A percentile compares a stretch with the other conserved stretches of the same genome.
These are phyloP conservation scores for Anarhynchus alexandrinus DNA, from an alignment of 2,113 vertebrate genomes.

Conservation along the genomic window DNA sequence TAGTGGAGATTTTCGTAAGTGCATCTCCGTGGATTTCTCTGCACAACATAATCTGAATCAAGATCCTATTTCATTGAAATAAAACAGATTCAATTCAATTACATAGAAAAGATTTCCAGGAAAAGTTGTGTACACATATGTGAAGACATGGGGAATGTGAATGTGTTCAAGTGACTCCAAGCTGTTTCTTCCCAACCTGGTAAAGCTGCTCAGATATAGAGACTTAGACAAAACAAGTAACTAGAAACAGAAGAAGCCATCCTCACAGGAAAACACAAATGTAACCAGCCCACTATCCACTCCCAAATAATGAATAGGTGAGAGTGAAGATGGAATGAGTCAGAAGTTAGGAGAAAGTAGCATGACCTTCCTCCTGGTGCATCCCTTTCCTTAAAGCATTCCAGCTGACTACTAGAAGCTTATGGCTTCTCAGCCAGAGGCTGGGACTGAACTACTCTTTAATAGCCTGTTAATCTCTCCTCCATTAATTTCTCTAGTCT, in stretches of 20 bases:
- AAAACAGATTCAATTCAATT: background rate
- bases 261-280: background rate
- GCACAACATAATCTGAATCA: background rate
- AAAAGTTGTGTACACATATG: fast-evolving
- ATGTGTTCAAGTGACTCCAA: fast-evolving
- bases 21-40: background rate
- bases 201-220: background rate
- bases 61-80: background rate
- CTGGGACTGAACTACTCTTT: background rate
- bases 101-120: fast-evolving
- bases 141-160: background rate
- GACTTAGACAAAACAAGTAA: background rate
- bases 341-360: background rate
- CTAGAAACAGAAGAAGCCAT: background rate
- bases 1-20: conserved; percentile 43
- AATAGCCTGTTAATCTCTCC: background rate
- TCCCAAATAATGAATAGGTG: background rate
- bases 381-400: background rate
- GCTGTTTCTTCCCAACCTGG: background rate
- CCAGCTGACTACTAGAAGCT: background rate
- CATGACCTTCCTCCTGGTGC: background rate
- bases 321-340: background rate
- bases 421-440: background rate
- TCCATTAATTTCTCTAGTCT: background rate
- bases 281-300: background rate